phyloP scores from a whole-genome alignment of 2,113 vertebrate species.

The Speoplatyrhinus poulsoni region DNA sequence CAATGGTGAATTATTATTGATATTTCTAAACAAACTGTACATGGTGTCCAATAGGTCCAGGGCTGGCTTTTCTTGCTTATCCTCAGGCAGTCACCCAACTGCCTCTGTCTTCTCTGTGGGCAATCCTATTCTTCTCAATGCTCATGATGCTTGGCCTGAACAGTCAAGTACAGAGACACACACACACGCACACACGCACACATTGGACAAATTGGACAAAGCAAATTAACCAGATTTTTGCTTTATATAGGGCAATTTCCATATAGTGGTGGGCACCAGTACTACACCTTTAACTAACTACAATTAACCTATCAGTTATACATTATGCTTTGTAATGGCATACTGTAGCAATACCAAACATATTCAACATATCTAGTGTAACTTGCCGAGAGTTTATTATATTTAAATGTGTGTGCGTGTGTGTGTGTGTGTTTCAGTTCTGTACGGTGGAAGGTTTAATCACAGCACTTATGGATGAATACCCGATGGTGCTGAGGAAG shows the following conservation, averaged over 20 bases:
- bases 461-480: slow-evolving; percentile 89
- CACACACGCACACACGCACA: slow-evolving; percentile 11
- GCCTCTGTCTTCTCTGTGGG: slow-evolving; percentile 88
- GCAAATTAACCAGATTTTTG: no score
- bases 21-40: no score
- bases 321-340: no score
- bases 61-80: slow-evolving; percentile 89
- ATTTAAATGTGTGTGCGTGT: neutral
- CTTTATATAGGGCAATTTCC: no score
- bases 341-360: no score
- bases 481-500: slow-evolving; percentile 80
- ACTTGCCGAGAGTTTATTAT: no score
- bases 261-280: no score
- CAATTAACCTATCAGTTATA: no score
- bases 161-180: slow-evolving; percentile 77
- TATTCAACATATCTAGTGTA: no score
- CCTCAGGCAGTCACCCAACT: slow-evolving; percentile 88
- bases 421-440: slow-evolving; percentile 72
- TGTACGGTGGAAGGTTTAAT: slow-evolving; percentile 92
- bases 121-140: slow-evolving; percentile 93
- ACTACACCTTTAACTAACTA: no score
- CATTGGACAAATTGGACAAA: no score
- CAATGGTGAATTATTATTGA: no score
- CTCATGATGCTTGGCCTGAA: slow-evolving; percentile 91
- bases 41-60: slow-evolving; percentile 77